Conservation (phyloP, 2,888 invertebrate genomes). For the Cantharis rustica region DNA sequence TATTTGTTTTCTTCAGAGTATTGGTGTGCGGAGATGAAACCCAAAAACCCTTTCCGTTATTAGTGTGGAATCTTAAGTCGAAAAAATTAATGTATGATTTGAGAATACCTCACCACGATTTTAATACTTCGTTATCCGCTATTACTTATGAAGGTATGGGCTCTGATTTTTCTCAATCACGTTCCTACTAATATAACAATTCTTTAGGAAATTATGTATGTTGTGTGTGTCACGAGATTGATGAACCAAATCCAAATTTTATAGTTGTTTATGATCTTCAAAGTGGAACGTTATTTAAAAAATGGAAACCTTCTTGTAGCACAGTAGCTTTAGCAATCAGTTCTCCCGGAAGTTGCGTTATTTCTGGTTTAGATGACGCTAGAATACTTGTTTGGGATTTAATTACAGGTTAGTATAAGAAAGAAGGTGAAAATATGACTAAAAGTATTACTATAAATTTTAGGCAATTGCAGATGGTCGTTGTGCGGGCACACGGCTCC, state of each 20-base stretch:
- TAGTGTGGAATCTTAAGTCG: conserved; percentile 87
- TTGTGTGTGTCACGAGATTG: conserved; percentile 70
- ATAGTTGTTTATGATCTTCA: conserved; percentile 89
- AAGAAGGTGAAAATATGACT: background rate
- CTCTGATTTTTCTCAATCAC: background rate
- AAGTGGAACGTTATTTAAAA: conserved; percentile 88
- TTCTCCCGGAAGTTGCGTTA: conserved; percentile 80
- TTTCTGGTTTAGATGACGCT: conserved; percentile 82
- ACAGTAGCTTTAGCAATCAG: conserved; percentile 86
- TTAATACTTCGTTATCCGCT: conserved; percentile 80
- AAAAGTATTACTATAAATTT: conserved; percentile 7
- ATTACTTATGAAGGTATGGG: conserved; percentile 78
- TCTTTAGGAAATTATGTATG: conserved; percentile 70
- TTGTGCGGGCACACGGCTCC: conserved; percentile 80
- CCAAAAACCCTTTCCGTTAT: conserved; percentile 86
- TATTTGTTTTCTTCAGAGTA: conserved; percentile 60
- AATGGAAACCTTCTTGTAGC: conserved; percentile 86
- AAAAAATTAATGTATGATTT: conserved; percentile 85
- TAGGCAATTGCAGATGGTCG: conserved; percentile 78
- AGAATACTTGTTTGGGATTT: conserved; percentile 86
- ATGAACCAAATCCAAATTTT: conserved; percentile 84
- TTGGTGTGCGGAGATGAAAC: conserved; percentile 91
- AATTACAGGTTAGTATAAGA: conserved; percentile 66
- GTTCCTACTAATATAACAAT: background rate
- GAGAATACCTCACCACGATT: conserved; percentile 87